phyloP scores from a whole-genome alignment of 2,113 vertebrate genomes.

The Chascanopsetta lugubris region DNA sequence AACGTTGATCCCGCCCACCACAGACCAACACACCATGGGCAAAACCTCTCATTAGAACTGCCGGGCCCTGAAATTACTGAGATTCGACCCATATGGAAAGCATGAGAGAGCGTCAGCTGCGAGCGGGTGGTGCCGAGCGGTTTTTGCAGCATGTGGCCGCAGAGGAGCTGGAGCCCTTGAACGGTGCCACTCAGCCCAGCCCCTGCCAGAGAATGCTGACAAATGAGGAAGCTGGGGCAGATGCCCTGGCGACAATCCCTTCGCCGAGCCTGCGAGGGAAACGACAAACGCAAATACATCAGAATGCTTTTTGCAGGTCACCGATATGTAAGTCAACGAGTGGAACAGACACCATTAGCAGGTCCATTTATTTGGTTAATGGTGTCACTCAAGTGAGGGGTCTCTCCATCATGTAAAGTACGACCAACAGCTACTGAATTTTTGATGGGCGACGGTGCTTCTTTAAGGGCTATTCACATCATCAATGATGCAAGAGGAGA shows the following conservation, averaged over 20 bases:
- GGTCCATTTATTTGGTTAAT: background rate
- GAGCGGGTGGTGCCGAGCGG: slow-evolving; percentile 67
- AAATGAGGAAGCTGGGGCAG: slow-evolving; percentile 57
- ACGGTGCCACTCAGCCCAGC: slow-evolving; percentile 66
- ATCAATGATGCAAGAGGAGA: no score
- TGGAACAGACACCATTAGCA: slow-evolving; percentile 8
- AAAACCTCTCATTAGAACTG: slow-evolving; percentile 81
- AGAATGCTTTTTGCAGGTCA: slow-evolving; percentile 15
- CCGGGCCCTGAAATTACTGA: slow-evolving; percentile 76
- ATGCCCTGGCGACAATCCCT: slow-evolving; percentile 62
- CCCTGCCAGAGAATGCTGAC: slow-evolving; percentile 51
- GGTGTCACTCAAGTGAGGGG: background rate
- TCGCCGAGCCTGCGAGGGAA: slow-evolving; percentile 57
- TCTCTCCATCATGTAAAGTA: no score
- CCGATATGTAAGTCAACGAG: slow-evolving; percentile 22
- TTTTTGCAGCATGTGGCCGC: slow-evolving; percentile 74
- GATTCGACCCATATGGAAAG: slow-evolving; percentile 75
- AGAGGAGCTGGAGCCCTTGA: slow-evolving; percentile 63
- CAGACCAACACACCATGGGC: slow-evolving; percentile 73
- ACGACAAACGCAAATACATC: slow-evolving; percentile 26
- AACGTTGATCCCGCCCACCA: slow-evolving; percentile 76
- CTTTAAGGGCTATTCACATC: no score
- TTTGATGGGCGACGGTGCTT: no score
- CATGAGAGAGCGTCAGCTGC: slow-evolving; percentile 74
- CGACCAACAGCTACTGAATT: no score